Evolutionary conservation across 2,797 vertebrate species (phyloP).

Genomic region (Pachyuromys duprasi): DNA sequence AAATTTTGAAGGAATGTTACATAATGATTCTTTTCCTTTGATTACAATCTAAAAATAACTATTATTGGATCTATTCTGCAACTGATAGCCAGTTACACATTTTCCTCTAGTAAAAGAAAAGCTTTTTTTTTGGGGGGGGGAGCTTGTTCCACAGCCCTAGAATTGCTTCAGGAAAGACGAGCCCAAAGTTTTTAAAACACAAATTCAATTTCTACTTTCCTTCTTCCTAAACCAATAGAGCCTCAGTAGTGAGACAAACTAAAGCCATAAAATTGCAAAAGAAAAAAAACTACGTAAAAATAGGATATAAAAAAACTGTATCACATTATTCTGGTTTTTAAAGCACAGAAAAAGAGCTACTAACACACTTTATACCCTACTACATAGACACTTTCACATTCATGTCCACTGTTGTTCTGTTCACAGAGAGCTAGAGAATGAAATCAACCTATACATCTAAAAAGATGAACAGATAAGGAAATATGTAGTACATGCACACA

Average conservation of each 20-base stretch:
- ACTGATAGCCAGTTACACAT: conserved; percentile 35
- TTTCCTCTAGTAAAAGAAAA: conserved; percentile 9
- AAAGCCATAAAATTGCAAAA: background rate
- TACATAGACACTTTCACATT: background rate
- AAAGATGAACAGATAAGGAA: background rate
- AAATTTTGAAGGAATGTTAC: conserved; percentile 59
- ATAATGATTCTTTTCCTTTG: conserved; percentile 47
- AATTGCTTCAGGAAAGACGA: conserved; percentile 44
- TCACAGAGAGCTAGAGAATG: background rate
- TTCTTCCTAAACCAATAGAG: conserved; percentile 27
- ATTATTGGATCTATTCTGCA: conserved; percentile 31
- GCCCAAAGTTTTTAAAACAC: background rate
- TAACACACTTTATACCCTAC: background rate
- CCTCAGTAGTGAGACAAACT: background rate
- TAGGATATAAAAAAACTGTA: background rate
- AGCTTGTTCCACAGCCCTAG: background rate
- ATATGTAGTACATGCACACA: background rate
- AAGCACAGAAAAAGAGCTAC: background rate
- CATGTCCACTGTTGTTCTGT: background rate
- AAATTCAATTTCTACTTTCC: conserved; percentile 42
- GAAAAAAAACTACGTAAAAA: conserved; percentile 52
- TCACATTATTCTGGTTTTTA: background rate
- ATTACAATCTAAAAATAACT: conserved; percentile 56
- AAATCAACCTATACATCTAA: background rate
- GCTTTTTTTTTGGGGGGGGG: background rate